A percentile compares a stretch with the other conserved stretches of the same genome.
Evolutionary conservation across 2,113 vertebrate species (phyloP).

Genomic region (Cyprinodon variegatus): DNA sequence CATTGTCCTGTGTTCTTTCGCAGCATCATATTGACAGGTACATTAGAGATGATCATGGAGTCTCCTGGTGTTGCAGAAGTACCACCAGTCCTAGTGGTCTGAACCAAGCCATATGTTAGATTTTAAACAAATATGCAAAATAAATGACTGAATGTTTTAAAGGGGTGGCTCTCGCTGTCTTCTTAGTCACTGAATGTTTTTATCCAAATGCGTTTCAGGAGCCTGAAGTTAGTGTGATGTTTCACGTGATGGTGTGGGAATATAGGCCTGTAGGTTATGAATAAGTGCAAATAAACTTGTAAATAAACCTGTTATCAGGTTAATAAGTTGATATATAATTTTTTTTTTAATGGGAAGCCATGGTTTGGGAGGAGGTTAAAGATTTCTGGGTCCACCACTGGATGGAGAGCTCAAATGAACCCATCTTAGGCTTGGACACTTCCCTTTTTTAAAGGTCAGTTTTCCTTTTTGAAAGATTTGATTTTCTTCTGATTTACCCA

Average conservation of each 20-base stretch:
- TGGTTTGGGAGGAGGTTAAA: background rate
- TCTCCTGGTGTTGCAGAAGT: constrained; percentile 25
- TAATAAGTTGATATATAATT: background rate
- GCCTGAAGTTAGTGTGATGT: background rate
- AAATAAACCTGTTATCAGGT: background rate
- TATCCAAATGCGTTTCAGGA: background rate
- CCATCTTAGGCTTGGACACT: background rate
- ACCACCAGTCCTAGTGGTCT: constrained; percentile 52
- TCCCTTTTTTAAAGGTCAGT: too few species aligned
- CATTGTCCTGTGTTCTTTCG: constrained; percentile 31
- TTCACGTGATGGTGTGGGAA: too few species aligned
- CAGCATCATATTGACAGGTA: constrained; percentile 35
- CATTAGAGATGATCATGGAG: constrained; percentile 29
- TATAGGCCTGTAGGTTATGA: background rate
- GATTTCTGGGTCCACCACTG: background rate
- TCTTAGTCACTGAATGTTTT: background rate
- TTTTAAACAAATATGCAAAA: constrained; percentile 75
- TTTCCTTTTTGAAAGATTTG: background rate
- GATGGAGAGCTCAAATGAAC: background rate
- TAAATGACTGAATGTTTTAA: constrained; percentile 66
- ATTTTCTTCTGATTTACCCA: too few species aligned
- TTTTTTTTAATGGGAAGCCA: background rate
- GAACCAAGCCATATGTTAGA: constrained; percentile 71
- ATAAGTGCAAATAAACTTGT: background rate
- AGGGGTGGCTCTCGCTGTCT: constrained; percentile 11